Evolutionary conservation across 2,888 invertebrate species (phyloP).

Genomic region (Callyntrura guangdongensis): DNA sequence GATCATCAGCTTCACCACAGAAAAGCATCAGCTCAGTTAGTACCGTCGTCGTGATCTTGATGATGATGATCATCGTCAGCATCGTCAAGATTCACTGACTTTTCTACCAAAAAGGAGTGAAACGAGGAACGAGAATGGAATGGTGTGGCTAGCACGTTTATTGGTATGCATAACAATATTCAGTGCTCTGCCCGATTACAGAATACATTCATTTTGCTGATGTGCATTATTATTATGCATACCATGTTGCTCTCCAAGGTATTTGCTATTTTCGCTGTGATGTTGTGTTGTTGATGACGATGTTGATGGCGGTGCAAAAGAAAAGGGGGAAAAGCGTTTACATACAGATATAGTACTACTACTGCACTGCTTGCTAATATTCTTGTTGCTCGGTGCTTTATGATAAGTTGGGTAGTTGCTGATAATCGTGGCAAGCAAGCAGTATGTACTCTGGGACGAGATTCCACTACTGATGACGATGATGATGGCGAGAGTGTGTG

Average conservation of each 20-base stretch:
- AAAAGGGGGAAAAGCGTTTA: no score
- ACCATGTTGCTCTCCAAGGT: conserved; percentile 61
- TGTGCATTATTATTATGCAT: conserved; percentile 68
- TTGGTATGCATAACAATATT: conserved; percentile 69
- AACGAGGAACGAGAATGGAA: conserved; percentile 43
- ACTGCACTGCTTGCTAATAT: conserved; percentile 3
- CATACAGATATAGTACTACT: no score
- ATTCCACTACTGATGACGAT: conserved; percentile 27
- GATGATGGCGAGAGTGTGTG: conserved; percentile 27
- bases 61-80: neutral
- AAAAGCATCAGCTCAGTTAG: conserved; percentile 45
- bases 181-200: conserved; percentile 62
- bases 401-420: conserved; percentile 48
- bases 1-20: conserved; percentile 64
- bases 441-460: neutral
- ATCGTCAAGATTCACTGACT: conserved; percentile 37
- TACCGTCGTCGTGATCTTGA: neutral
- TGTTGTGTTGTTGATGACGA: conserved; percentile 21
- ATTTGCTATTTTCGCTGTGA: conserved; percentile 28
- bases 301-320: conserved; percentile 14
- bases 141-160: conserved; percentile 62
- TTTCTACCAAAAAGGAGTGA: neutral
- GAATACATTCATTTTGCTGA: conserved; percentile 62
- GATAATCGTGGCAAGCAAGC: conserved; percentile 44
- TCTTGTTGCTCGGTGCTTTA: neutral